Evolutionary conservation across 2,888 invertebrate genomes (phyloP).

Genomic region (Eristalis tenax): DNA sequence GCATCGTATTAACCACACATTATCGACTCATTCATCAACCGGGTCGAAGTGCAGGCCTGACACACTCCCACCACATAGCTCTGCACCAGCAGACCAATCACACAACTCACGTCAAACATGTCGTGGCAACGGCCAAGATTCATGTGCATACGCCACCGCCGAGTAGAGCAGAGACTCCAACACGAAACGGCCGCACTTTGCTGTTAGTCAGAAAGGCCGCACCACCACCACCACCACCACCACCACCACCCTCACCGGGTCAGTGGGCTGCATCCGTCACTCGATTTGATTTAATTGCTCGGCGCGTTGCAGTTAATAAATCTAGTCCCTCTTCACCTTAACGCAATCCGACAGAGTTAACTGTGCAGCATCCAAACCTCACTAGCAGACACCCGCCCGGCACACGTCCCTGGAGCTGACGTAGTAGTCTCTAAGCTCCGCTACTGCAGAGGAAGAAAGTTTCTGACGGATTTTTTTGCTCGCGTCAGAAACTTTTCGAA

Average conservation of each 20-base stretch:
- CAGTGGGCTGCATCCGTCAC: conserved; percentile 35
- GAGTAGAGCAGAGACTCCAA: background rate
- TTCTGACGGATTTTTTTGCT: conserved; percentile 33
- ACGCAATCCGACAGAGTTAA: conserved; percentile 50
- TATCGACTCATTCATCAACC: conserved; percentile 70
- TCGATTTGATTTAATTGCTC: conserved; percentile 42
- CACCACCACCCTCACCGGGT: conserved; percentile 34
- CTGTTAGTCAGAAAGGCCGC: background rate
- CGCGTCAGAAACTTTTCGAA: conserved; percentile 50
- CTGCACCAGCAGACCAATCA: conserved; percentile 37
- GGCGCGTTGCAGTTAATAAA: conserved; percentile 65
- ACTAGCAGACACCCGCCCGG: background rate
- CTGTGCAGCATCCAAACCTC: conserved; percentile 25
- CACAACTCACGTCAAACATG: conserved; percentile 54
- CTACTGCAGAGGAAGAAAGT: conserved; percentile 39
- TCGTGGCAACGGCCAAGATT: conserved; percentile 41
- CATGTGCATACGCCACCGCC: conserved; percentile 13
- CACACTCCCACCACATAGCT: background rate
- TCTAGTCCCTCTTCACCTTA: conserved; percentile 59
- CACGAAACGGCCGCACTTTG: conserved; percentile 23
- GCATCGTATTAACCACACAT: conserved; percentile 70
- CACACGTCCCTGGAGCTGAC: conserved; percentile 37
- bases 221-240: conserved; percentile 23
- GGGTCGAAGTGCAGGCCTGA: background rate
- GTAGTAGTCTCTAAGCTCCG: conserved; percentile 44